Evolutionary conservation across 2,888 invertebrate species (phyloP).

Genomic region (Sarcophaga subvicina): DNA sequence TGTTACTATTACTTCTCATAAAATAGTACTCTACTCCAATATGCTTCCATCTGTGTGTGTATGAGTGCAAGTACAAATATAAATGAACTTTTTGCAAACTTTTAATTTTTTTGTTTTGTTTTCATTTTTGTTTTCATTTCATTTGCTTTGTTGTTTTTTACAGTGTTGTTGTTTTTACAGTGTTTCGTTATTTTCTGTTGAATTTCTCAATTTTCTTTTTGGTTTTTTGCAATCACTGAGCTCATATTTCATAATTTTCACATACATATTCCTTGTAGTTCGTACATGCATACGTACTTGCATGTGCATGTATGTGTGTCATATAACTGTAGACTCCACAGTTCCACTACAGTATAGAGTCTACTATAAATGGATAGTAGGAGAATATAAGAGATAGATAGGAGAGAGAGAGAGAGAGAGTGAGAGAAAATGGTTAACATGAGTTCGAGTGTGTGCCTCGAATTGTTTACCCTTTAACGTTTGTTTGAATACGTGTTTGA

Average conservation of each 20-base stretch:
- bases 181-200: constrained; percentile 43
- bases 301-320: not conserved
- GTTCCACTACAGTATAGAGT: too few relatives aligned
- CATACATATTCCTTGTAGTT: constrained; percentile 44
- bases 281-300: not conserved
- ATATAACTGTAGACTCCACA: not conserved
- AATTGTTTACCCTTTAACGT: constrained; percentile 5
- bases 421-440: too few relatives aligned
- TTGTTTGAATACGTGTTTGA: constrained; percentile 5
- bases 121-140: constrained; percentile 11
- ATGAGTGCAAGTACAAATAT: constrained; percentile 36
- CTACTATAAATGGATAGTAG: too few relatives aligned
- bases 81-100: constrained; percentile 61
- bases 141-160: not conserved
- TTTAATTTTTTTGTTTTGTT: constrained; percentile 39
- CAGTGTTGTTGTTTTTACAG: not conserved
- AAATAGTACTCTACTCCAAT: too few relatives aligned
- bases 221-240: constrained; percentile 68
- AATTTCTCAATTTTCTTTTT: constrained; percentile 64
- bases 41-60: too few relatives aligned
- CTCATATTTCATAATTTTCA: constrained; percentile 71
- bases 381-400: too few relatives aligned
- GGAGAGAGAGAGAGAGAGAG: too few relatives aligned
- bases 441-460: not conserved
- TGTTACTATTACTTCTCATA: too few relatives aligned